These are phyloP conservation scores for Podarcis lilfordi DNA, from an alignment of 2,797 vertebrate species.

Conservation along the genomic window DNA sequence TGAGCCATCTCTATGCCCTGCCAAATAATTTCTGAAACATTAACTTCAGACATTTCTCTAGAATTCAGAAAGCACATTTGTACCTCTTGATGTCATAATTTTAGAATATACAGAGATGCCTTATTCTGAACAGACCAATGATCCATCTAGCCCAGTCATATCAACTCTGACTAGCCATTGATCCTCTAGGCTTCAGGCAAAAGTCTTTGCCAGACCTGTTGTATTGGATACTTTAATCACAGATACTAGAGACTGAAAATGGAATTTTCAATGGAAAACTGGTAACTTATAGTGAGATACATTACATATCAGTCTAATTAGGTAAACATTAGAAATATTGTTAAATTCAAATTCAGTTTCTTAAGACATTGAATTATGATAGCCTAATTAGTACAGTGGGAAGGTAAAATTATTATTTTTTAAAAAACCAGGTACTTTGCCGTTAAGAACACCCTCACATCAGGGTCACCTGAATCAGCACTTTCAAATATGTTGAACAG, in stretches of 20 bases:
- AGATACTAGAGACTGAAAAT: neutral
- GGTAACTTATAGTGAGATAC: neutral
- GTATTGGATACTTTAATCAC: neutral
- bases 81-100: neutral
- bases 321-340: neutral
- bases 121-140: conserved; percentile 1
- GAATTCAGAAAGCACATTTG: neutral
- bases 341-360: neutral
- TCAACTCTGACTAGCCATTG: neutral
- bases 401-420: neutral
- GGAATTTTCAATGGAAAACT: neutral
- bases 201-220: neutral
- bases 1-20: neutral
- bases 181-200: neutral
- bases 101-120: neutral
- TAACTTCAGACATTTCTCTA: conserved; percentile 12
- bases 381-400: neutral
- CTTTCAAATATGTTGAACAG: neutral
- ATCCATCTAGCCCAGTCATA: neutral
- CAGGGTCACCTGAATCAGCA: neutral
- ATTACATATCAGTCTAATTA: neutral
- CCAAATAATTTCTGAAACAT: conserved; percentile 22
- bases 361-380: neutral
- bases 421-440: neutral
- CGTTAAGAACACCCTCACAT: neutral